Evolutionary conservation across 2,797 vertebrate genomes (phyloP), one percentile per base, ranked within the genome.

Genomic region (Sphaeramia orbicularis): DNA sequence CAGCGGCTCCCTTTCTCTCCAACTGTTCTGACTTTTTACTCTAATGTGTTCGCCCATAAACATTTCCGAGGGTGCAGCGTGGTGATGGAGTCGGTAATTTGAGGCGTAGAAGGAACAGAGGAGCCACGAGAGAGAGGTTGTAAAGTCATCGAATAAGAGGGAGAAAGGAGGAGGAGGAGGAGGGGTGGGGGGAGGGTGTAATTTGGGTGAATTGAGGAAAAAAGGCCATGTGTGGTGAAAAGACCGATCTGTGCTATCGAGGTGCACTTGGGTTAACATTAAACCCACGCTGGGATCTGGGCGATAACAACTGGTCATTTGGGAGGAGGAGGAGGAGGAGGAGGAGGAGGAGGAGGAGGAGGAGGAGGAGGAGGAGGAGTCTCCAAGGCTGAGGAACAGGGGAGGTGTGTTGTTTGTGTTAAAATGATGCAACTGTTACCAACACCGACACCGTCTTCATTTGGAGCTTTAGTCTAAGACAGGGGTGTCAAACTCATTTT

Each of bases 361-460:
- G 43, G 21, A 5, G 21, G 21, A 5, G 21, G 21, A 5, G 21
- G 21, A 5, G n/a, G n/a, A n/a, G n/a, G n/a, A n/a, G n/a, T n/a
- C n/a, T n/a, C n/a, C n/a, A n/a, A n/a, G n/a, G 24, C 38, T 9
- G 15, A 21, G 30, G 44, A 54, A 62, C 61, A 50, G 67, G 52
- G 49, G 30, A 75, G 79, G 76, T 18, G 9, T 49, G 52, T 74
- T 81, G 71, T 81, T 89, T 85, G 66, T 66, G 36, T 58, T 71
- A 1, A n/a, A 48, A 47, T 89, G 74, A 85, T 74, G 85, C 80
- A 83, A 78, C 49, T 7, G 3, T 40, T 58, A 48, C 63, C 65
- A 18, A 21, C 56, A 10, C 40, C 41, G 35, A 21, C 56, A 10
- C 40, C 41, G 35, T 37, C 45, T 79, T 45, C 52, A 58, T 67